Evolutionary conservation across 2,797 vertebrate species (phyloP).

Genomic region (Galago senegalensis): DNA sequence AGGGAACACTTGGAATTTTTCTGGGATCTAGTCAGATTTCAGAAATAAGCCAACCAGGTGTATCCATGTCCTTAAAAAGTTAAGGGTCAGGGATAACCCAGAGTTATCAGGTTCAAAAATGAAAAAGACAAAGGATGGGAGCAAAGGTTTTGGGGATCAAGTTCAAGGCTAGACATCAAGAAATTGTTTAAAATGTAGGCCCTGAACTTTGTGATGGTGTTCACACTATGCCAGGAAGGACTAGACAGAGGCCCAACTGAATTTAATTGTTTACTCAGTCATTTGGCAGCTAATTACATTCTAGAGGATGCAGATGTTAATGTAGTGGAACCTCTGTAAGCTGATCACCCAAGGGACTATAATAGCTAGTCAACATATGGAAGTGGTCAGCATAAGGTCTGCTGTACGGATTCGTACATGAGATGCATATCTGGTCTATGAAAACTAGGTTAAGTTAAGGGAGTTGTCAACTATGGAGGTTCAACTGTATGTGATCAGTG

Average conservation of each 20-base stretch:
- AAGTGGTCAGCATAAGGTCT: too few relatives aligned
- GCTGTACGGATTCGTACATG: too few relatives aligned
- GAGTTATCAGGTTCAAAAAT: not conserved
- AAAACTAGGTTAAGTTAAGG: too few relatives aligned
- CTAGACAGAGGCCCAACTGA: not conserved
- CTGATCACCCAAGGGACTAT: too few relatives aligned
- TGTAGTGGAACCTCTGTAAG: not conserved
- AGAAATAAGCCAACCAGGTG: not conserved
- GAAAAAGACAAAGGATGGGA: not conserved
- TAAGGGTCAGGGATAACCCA: not conserved
- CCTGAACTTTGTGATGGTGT: not conserved
- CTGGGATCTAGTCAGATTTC: not conserved
- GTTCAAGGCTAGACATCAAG: not conserved
- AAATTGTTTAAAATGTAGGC: not conserved
- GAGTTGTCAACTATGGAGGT: too few relatives aligned
- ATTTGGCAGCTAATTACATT: not conserved
- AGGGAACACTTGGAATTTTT: not conserved
- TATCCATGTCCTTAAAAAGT: not conserved
- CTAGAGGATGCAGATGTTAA: not conserved
- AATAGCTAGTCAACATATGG: too few relatives aligned
- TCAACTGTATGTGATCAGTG: not conserved
- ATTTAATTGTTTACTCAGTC: not conserved
- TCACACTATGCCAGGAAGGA: not conserved
- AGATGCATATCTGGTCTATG: too few relatives aligned
- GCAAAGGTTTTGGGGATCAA: conserved; percentile 13